phyloP scores from a whole-genome alignment of 1,140 invertebrate genomes.

The Drosophila sulfurigaster region DNA sequence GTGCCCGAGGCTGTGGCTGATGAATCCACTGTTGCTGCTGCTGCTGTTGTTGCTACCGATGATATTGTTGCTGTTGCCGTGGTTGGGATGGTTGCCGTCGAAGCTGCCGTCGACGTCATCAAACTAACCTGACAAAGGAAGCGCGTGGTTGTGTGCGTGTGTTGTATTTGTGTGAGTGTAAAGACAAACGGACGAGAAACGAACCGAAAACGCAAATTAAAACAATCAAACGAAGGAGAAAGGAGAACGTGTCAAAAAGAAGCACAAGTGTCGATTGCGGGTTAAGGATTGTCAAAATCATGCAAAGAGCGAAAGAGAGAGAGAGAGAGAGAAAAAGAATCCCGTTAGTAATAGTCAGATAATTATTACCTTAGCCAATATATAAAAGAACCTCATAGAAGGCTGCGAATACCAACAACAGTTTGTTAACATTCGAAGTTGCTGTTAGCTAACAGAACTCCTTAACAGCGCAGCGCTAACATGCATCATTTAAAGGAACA shows the following conservation, averaged over 20 bases:
- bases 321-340: constrained; percentile 24
- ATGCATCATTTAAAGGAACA: not conserved
- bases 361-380: not conserved
- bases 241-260: constrained; percentile 21
- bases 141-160: constrained; percentile 87
- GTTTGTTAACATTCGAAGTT: not conserved
- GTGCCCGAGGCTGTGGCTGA: constrained; percentile 19
- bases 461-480: not conserved
- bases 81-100: constrained; percentile 47
- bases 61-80: constrained; percentile 17
- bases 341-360: constrained; percentile 46
- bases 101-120: constrained; percentile 88
- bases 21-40: constrained; percentile 26
- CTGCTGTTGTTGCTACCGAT: constrained; percentile 12
- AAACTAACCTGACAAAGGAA: constrained; percentile 96
- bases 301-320: constrained; percentile 84
- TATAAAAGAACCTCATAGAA: not conserved
- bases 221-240: constrained; percentile 40
- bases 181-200: constrained; percentile 91
- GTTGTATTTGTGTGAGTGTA: constrained; percentile 89
- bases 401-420: not conserved
- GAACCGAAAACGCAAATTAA: constrained; percentile 49
- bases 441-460: not conserved
- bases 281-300: constrained; percentile 91
- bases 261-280: constrained; percentile 27